Evolutionary conservation across 2,113 vertebrate species (phyloP), one percentile per base, ranked within the genome.

Genomic region (Vidua macroura): DNA sequence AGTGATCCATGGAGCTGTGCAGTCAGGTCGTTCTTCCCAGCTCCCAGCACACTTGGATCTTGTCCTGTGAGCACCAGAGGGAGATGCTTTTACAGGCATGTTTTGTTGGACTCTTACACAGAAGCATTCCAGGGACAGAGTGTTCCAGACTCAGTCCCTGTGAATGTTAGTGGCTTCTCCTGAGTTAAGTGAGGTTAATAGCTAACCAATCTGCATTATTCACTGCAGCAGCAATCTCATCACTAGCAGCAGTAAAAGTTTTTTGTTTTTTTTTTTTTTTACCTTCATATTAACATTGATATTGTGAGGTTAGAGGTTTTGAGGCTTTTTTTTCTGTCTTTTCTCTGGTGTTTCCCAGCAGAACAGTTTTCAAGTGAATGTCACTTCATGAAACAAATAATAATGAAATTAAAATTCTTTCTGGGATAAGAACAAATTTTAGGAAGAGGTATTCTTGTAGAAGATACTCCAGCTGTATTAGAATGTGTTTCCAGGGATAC

Each of bases 121-220:
- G 73, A 46, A 43, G 18, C 2, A 0, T 94, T 91, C 84, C 87
- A 83, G 62, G 75, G 67, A 92, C 88, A 86, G 21, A 8, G 25
- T 91, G 90, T 94, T 89, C 94, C 86, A 74, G 69, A 79, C 35
- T 78, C 51, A 77, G 1, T 86, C 76, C 62, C 27, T 67, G 1
- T 46, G 49, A 44, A 53, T 81, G 31, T 8, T 20, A 18, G 56
- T 53, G 69, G 59, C 56, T 92, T 72, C 77, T 90, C 15, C 59
- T 28, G 59, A 68, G 64, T 83, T 33, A 87, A 74, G n/a, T 43
- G 66, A 96, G 56, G 73, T 92, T 93, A 93, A 86, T 90, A 83
- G 81, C 80, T 90, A 89, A 92, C 74, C 35, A 81, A 66, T 44
- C 37, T 70, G 19, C 28, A 15, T 44, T 68, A 46, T 59, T 91